Evolutionary conservation across 2,113 vertebrate genomes (phyloP).

Genomic region (Thinocorus orbignyianus): DNA sequence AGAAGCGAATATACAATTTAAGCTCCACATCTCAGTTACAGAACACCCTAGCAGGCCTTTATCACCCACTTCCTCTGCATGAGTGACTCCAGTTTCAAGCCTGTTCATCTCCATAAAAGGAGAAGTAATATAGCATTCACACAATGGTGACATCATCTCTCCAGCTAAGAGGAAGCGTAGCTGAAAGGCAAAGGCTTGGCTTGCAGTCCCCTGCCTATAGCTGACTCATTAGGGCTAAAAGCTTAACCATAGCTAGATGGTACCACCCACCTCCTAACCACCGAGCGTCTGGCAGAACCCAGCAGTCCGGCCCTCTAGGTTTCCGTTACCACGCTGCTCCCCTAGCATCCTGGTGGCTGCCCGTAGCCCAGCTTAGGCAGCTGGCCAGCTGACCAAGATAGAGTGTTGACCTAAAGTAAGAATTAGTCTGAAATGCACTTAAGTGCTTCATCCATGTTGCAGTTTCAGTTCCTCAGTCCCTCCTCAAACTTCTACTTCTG

Average conservation of each 20-base stretch:
- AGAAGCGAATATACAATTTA: neutral
- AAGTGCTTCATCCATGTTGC: neutral
- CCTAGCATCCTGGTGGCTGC: rapidly evolving
- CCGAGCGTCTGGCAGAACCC: neutral
- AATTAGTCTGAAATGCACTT: neutral
- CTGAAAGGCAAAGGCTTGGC: conserved; percentile 57
- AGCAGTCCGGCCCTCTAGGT: neutral
- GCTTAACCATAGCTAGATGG: neutral
- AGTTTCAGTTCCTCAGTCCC: neutral
- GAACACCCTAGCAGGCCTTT: conserved; percentile 34
- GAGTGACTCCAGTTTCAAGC: conserved; percentile 44
- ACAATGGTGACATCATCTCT: conserved; percentile 75
- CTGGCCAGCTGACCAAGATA: neutral
- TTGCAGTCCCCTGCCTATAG: conserved; percentile 36
- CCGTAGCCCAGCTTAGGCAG: neutral
- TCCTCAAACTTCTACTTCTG: neutral
- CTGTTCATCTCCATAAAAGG: conserved; percentile 81
- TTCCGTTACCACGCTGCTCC: neutral
- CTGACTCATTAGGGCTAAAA: conserved; percentile 66
- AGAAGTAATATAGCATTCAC: conserved; percentile 60
- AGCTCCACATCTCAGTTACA: neutral
- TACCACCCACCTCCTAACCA: conserved; percentile 35
- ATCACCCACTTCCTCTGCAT: conserved; percentile 72
- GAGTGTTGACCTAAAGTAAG: neutral
- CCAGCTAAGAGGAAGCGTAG: conserved; percentile 69